Percentiles rank a stretch among this genome's conserved stretches.
Evolutionary conservation across 1,140 invertebrate genomes (phyloP).

Genomic region (Papilio dardanus): DNA sequence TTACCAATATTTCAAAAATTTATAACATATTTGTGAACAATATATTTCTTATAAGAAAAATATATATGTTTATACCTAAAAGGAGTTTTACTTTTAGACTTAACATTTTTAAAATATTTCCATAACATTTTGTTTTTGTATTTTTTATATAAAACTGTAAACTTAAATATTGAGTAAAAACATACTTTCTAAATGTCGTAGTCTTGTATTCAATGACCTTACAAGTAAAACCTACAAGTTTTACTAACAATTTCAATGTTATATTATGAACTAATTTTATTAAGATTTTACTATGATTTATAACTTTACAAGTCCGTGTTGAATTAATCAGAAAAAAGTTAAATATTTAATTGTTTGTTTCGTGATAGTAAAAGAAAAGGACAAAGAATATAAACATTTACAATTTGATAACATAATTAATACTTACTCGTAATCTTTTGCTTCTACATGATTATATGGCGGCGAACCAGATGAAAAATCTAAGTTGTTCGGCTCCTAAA

Average conservation of each 20-base stretch:
- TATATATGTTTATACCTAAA: too few species aligned
- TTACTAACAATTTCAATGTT: background rate
- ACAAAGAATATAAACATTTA: conserved; percentile 51
- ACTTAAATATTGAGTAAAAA: background rate
- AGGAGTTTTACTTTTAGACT: too few species aligned
- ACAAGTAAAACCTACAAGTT: background rate
- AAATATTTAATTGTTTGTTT: background rate
- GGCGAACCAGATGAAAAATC: conserved; percentile 53
- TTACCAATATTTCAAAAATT: too few species aligned
- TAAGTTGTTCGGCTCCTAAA: conserved; percentile 54
- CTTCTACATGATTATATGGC: conserved; percentile 52
- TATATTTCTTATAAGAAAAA: too few species aligned
- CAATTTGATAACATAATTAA: conserved; percentile 38
- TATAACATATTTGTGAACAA: too few species aligned
- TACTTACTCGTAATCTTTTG: conserved; percentile 68
- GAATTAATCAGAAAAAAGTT: background rate
- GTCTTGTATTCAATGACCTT: background rate
- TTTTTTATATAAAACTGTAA: too few species aligned
- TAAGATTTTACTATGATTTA: background rate
- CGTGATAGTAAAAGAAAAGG: conserved; percentile 39
- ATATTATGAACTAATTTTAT: background rate
- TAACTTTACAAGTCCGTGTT: background rate
- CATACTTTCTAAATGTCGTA: background rate
- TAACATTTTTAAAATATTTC: too few species aligned
- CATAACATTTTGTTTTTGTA: too few species aligned